Evolutionary conservation across 1,140 invertebrate species (phyloP).

Genomic region (Harlomillsia oculata): DNA sequence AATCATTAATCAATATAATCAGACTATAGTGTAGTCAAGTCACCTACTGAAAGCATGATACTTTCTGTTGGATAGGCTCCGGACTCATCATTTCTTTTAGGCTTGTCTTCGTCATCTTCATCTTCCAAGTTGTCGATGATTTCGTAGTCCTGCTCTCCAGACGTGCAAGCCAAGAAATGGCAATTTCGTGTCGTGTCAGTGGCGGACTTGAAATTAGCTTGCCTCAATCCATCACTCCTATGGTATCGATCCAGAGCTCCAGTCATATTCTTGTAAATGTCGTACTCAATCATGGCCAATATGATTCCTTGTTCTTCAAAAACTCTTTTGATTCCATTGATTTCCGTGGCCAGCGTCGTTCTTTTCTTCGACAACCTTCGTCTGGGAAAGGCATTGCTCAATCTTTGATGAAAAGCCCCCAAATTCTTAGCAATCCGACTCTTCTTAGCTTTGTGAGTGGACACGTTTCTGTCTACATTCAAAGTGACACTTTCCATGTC

Average conservation of each 20-base stretch:
- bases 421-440: not conserved
- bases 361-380: not conserved
- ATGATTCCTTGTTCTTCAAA: not conserved
- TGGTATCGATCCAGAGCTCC: no score
- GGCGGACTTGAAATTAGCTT: no score
- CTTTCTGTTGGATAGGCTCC: no score
- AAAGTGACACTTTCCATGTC: not conserved
- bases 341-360: conserved; percentile 2
- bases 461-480: not conserved
- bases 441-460: not conserved
- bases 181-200: no score
- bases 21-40: no score
- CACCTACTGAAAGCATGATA: no score
- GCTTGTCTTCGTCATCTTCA: no score
- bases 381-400: not conserved
- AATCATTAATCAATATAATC: no score
- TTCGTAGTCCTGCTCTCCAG: no score
- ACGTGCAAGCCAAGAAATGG: no score
- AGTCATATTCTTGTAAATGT: conserved; percentile 27
- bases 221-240: not conserved
- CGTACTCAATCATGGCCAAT: conserved; percentile 16
- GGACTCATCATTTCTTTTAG: no score
- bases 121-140: no score
- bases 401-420: not conserved
- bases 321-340: conserved; percentile 12